Percentiles rank a stretch among this genome's conserved stretches.
phyloP scores from a whole-genome alignment of 92 coral and sea anemone genomes.

The Zoanthus sansibaricus region DNA sequence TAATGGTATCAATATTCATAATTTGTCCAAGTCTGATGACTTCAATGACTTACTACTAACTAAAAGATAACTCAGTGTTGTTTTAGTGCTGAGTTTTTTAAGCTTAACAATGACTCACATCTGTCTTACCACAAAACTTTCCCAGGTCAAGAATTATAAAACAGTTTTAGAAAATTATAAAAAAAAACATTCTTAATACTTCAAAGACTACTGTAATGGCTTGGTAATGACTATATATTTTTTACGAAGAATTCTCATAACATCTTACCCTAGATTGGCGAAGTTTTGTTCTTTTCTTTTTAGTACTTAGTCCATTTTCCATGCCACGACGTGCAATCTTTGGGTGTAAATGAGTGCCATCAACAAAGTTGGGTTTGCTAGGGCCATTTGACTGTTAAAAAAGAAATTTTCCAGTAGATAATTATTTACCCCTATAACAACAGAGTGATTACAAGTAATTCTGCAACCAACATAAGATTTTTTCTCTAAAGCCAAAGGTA shows the following conservation, averaged over 20 bases:
- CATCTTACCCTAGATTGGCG: slow-evolving; percentile 82
- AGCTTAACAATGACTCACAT: slow-evolving; percentile 22
- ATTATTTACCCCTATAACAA: not conserved
- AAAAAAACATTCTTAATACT: too few relatives aligned
- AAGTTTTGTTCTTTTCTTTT: slow-evolving; percentile 81
- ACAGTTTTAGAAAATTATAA: not conserved
- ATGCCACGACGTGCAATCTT: slow-evolving; percentile 76
- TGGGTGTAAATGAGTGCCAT: slow-evolving; percentile 67
- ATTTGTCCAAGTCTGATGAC: slow-evolving; percentile 50
- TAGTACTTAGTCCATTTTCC: slow-evolving; percentile 84
- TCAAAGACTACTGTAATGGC: too few relatives aligned
- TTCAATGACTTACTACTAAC: slow-evolving; percentile 47
- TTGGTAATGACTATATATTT: too few relatives aligned
- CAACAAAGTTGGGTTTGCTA: slow-evolving; percentile 73
- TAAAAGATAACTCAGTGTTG: not conserved
- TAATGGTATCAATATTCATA: slow-evolving; percentile 49
- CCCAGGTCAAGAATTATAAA: slow-evolving; percentile 12
- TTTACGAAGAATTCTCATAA: too few relatives aligned
- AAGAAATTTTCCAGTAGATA: not conserved
- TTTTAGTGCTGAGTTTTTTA: not conserved
- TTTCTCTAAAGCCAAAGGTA: not conserved
- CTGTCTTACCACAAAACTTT: not conserved
- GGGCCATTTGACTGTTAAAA: slow-evolving; percentile 75
- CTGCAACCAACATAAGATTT: not conserved
- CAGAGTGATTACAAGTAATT: not conserved